Percentiles rank a stretch among this genome's conserved stretches.
These are phyloP conservation scores for Hycleus cichorii DNA, from an alignment of 1,140 invertebrate genomes.

Conservation along the genomic window DNA sequence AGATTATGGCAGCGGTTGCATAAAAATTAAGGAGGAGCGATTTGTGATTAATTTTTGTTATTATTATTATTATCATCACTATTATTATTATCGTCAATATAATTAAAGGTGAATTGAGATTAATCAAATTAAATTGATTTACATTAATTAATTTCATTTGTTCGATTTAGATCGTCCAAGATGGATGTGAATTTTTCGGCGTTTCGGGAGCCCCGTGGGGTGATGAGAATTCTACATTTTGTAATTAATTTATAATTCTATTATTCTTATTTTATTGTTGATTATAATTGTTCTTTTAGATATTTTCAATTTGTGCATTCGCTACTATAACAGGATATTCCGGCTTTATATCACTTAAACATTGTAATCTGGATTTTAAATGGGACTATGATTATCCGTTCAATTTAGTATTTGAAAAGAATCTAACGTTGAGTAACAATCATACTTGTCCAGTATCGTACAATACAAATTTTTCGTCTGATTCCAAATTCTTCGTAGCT, in stretches of 20 bases:
- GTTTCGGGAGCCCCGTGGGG: constrained; percentile 52
- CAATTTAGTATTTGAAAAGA: constrained; percentile 17
- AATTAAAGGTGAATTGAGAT: not conserved
- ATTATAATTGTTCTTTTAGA: constrained; percentile 33
- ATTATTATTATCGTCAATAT: not conserved
- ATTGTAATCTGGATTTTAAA: constrained; percentile 6
- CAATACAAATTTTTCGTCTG: constrained; percentile 48
- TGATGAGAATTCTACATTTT: constrained; percentile 53
- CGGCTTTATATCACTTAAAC: constrained; percentile 24
- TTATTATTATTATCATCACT: no score
- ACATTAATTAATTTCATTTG: no score
- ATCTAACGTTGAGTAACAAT: not conserved
- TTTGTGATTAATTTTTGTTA: constrained; percentile 1
- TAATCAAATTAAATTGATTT: not conserved
- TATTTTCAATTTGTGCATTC: constrained; percentile 55
- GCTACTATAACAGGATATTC: constrained; percentile 48
- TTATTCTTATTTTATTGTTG: not conserved
- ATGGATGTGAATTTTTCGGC: constrained; percentile 47
- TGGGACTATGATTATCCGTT: constrained; percentile 36
- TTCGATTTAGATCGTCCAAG: not conserved
- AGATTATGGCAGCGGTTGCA: constrained; percentile 4
- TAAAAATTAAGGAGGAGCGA: constrained; percentile 12
- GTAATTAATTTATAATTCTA: constrained; percentile 30
- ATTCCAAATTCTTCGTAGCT: constrained; percentile 62
- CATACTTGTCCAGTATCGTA: constrained; percentile 19